Percentiles rank a stretch among this genome's conserved stretches.
Evolutionary conservation across 2,888 invertebrate species (phyloP).

Genomic region (Nemoura dubitans): DNA sequence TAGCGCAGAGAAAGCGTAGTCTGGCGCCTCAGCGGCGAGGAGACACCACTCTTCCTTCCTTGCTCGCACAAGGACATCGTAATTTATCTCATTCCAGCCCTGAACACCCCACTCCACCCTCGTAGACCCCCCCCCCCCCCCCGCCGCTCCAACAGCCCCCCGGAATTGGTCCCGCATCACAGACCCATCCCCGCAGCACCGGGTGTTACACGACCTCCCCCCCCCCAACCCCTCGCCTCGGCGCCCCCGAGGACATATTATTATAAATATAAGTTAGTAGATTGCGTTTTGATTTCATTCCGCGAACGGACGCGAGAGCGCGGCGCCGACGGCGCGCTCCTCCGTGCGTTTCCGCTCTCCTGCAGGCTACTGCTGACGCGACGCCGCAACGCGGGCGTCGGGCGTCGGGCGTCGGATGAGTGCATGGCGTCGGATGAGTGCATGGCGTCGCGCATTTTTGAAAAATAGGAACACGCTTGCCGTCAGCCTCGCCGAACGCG

Average conservation of each 20-base stretch:
- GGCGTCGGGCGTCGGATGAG: neutral
- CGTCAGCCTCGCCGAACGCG: too few relatives aligned
- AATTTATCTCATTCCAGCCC: constrained; percentile 46
- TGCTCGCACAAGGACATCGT: constrained; percentile 44
- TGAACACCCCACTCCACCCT: constrained; percentile 13
- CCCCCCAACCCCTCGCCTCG: neutral
- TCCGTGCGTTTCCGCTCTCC: neutral
- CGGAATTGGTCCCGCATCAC: constrained; percentile 35
- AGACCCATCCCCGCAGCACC: constrained; percentile 16
- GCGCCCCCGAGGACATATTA: constrained; percentile 32
- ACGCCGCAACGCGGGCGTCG: neutral
- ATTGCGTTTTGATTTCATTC: constrained; percentile 32
- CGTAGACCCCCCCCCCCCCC: neutral
- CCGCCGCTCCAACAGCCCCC: too few relatives aligned
- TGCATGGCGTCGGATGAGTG: too few relatives aligned
- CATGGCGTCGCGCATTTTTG: too few relatives aligned
- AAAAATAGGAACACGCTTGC: too few relatives aligned
- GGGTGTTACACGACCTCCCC: constrained; percentile 19
- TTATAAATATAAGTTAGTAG: constrained; percentile 30
- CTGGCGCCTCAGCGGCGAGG: constrained; percentile 46
- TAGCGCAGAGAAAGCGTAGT: constrained; percentile 27
- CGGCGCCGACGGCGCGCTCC: neutral
- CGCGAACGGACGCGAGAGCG: neutral
- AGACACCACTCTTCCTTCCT: constrained; percentile 47
- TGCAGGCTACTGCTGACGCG: neutral